phyloP scores from a whole-genome alignment of 2,888 invertebrate species.

The Agrochola lota region DNA sequence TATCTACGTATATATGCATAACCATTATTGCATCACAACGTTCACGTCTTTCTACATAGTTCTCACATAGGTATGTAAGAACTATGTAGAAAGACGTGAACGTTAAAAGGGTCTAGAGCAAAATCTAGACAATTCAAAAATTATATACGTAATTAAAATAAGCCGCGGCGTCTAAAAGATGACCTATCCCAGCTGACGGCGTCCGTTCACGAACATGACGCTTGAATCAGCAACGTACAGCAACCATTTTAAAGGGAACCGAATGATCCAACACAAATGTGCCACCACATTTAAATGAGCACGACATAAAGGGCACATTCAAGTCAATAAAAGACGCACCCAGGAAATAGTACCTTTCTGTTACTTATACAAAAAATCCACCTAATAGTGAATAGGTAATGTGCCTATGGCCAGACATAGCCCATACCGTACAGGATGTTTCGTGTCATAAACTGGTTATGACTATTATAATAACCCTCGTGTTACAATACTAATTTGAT shows the following conservation, averaged over 20 bases:
- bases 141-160: background rate
- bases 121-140: background rate
- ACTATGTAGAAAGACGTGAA: background rate
- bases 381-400: background rate
- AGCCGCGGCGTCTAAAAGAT: background rate
- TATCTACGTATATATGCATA: no score
- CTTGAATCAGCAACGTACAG: background rate
- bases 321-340: background rate
- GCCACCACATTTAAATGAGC: background rate
- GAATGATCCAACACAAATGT: background rate
- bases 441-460: no score
- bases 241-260: background rate
- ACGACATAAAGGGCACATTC: background rate
- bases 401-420: background rate
- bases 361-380: background rate
- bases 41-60: no score
- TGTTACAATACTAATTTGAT: background rate
- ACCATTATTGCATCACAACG: no score
- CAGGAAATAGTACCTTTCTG: background rate
- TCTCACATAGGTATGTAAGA: no score
- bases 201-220: background rate
- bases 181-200: background rate
- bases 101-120: background rate
- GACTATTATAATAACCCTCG: background rate
- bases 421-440: background rate